Evolutionary conservation across 2,797 vertebrate species (phyloP).

Genomic region (Phataginus tricuspis): DNA sequence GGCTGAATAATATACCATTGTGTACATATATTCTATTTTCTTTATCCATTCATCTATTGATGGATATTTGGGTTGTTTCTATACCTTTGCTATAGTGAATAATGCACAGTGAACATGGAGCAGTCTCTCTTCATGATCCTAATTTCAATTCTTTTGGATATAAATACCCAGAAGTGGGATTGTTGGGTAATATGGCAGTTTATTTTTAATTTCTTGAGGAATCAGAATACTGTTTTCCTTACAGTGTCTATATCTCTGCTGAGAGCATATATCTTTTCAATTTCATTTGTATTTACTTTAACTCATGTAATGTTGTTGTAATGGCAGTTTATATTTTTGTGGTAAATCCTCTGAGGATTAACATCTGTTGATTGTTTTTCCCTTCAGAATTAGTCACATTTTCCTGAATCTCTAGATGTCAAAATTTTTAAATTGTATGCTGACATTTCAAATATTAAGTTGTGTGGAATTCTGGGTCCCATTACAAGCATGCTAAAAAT

Average conservation of each 20-base stretch:
- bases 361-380: background rate
- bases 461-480: background rate
- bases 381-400: background rate
- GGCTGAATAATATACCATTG: background rate
- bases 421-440: background rate
- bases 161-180: background rate
- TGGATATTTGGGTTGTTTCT: background rate
- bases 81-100: background rate
- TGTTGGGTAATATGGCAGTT: background rate
- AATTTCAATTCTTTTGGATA: background rate
- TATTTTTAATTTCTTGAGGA: background rate
- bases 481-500: background rate
- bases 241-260: background rate
- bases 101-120: background rate
- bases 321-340: background rate
- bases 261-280: background rate
- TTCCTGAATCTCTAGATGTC: background rate
- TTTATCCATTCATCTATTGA: background rate
- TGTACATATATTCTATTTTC: background rate
- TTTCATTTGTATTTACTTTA: background rate
- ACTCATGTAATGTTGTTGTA: background rate
- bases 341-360: background rate
- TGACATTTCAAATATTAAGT: background rate
- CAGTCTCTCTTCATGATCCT: background rate
- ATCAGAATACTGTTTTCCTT: background rate